phyloP scores from a whole-genome alignment of 2,113 vertebrate species.

The Perca schrenkii region DNA sequence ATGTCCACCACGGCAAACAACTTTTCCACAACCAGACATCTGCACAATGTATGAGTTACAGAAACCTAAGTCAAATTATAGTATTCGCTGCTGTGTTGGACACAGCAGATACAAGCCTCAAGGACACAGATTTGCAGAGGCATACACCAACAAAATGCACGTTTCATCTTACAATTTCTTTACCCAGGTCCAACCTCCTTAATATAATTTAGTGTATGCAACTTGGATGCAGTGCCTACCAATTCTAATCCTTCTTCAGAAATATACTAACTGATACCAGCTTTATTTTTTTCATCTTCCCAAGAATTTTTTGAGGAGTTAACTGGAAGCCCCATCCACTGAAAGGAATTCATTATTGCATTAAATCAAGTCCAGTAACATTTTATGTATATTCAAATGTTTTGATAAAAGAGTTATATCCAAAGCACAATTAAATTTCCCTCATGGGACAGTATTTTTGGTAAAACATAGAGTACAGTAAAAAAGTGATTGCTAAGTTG shows the following conservation, averaged over 20 bases:
- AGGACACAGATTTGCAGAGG: constrained; percentile 12
- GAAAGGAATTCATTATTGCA: background rate
- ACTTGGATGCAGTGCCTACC: background rate
- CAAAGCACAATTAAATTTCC: background rate
- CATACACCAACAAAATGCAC: constrained; percentile 5
- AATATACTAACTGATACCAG: background rate
- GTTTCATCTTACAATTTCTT: constrained; percentile 33
- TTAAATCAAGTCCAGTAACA: background rate
- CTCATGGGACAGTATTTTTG: background rate
- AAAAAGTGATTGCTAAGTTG: background rate
- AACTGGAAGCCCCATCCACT: background rate
- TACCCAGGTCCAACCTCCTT: background rate
- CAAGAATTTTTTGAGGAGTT: background rate
- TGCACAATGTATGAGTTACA: constrained; percentile 71
- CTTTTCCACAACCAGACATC: constrained; percentile 72
- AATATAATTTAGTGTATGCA: background rate
- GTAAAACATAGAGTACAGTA: background rate
- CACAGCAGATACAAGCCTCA: constrained; percentile 25
- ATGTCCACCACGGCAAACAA: constrained; percentile 61
- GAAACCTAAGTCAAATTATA: constrained; percentile 46
- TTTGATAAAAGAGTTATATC: background rate
- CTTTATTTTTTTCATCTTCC: background rate
- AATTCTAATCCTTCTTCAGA: background rate
- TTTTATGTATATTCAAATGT: background rate
- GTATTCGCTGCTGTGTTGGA: constrained; percentile 19